Conservation (phyloP, 2,113 vertebrate genomes). For the Spilogale gracilis region DNA sequence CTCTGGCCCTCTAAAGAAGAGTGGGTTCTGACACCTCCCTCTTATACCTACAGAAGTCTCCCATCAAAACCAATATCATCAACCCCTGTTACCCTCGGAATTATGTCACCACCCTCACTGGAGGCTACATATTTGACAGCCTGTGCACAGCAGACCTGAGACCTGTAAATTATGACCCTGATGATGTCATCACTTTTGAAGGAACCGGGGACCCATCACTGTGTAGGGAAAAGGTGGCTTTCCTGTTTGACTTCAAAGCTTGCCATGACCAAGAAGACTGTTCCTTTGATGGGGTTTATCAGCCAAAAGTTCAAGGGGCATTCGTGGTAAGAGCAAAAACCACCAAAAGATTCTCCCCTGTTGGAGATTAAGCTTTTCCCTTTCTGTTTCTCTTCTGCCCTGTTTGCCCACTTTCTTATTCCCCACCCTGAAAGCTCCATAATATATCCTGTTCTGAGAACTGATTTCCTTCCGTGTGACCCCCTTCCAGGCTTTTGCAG, state of each 20-base stretch:
- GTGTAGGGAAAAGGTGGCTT: constrained; percentile 89
- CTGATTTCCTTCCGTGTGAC: neutral
- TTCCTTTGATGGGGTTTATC: constrained; percentile 91
- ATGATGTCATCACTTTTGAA: constrained; percentile 83
- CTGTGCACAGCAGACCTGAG: constrained; percentile 89
- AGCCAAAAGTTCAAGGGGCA: constrained; percentile 91
- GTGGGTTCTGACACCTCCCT: neutral
- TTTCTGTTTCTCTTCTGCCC: neutral
- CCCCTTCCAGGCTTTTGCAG: constrained; percentile 93
- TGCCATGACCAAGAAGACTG: constrained; percentile 88
- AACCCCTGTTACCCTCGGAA: constrained; percentile 93
- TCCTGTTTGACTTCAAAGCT: constrained; percentile 90
- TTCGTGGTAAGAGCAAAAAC: constrained; percentile 92
- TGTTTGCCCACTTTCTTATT: neutral
- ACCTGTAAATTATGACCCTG: constrained; percentile 84
- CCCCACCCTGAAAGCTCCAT: neutral
- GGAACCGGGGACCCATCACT: constrained; percentile 88
- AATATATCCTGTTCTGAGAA: neutral
- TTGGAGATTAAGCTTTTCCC: neutral
- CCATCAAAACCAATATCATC: constrained; percentile 67
- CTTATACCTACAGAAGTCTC: constrained; percentile 80
- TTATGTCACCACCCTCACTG: constrained; percentile 81
- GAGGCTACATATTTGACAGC: constrained; percentile 89
- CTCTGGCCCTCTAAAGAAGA: neutral
- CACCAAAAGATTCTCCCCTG: rapidly evolving